Conservation (phyloP, 2,113 vertebrate species). For the Salvator merianae region DNA sequence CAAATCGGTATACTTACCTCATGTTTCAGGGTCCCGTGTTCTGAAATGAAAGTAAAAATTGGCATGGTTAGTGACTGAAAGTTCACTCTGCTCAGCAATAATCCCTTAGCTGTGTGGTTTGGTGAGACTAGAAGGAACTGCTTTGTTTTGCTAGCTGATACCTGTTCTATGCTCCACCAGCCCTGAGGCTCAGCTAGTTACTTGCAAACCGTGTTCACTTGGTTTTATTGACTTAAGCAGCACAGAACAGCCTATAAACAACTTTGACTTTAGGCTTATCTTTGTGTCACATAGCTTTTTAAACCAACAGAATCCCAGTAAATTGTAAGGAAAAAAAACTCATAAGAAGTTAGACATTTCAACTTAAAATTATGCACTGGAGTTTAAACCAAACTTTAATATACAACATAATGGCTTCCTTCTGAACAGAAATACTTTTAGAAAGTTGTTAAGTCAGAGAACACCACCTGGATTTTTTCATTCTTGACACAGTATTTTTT, state of each 20-base stretch:
- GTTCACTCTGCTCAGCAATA: slow-evolving; percentile 4
- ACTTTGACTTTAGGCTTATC: slow-evolving; percentile 32
- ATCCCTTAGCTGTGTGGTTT: slow-evolving; percentile 28
- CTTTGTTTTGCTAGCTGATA: slow-evolving; percentile 74
- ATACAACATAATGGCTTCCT: background rate
- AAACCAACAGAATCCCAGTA: background rate
- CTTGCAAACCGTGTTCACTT: slow-evolving; percentile 72
- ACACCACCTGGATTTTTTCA: background rate
- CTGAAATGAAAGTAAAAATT: slow-evolving; percentile 89
- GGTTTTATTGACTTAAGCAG: slow-evolving; percentile 76
- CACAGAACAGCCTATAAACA: slow-evolving; percentile 47
- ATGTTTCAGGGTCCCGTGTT: slow-evolving; percentile 81
- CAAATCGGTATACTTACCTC: slow-evolving; percentile 82
- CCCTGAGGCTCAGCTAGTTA: slow-evolving; percentile 65
- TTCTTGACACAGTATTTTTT: background rate
- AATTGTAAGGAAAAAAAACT: background rate
- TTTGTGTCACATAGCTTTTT: slow-evolving; percentile 20
- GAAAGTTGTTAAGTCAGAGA: background rate
- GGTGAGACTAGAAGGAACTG: slow-evolving; percentile 26
- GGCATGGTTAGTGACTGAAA: slow-evolving; percentile 73
- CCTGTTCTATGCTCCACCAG: slow-evolving; percentile 72
- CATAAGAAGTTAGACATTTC: background rate
- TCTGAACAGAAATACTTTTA: background rate
- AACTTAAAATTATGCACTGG: fast-evolving
- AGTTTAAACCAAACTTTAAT: background rate